These are phyloP conservation scores for Lagenorhynchus albirostris DNA, from an alignment of 2,113 vertebrate species.

Conservation along the genomic window DNA sequence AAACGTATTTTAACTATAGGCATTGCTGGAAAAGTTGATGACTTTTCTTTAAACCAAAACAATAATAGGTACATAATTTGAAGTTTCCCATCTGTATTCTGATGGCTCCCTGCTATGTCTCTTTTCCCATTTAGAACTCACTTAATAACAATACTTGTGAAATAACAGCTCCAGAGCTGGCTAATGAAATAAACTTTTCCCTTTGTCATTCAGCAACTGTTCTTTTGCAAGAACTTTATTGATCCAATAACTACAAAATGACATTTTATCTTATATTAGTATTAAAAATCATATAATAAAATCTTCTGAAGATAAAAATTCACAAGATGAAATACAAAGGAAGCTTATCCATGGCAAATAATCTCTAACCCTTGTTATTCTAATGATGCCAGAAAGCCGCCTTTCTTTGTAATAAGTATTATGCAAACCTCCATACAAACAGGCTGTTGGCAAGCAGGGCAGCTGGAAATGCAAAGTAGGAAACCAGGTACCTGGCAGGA, in stretches of 20 bases:
- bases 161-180: not conserved
- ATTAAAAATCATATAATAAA: not conserved
- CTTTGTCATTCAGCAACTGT: conserved; percentile 40
- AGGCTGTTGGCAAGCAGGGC: not conserved
- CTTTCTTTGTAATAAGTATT: not conserved
- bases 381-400: not conserved
- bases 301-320: conserved; percentile 15
- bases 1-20: conserved; percentile 23
- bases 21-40: not conserved
- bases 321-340: not conserved
- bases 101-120: not conserved
- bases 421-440: not conserved
- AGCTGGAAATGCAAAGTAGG: not conserved
- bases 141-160: conserved; percentile 28
- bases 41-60: conserved; percentile 9
- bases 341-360: not conserved
- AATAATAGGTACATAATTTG: not conserved
- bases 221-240: conserved; percentile 11
- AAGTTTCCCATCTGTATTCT: not conserved
- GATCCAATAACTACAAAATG: conserved; percentile 33
- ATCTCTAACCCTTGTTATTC: not conserved
- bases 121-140: not conserved
- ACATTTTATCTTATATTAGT: not conserved
- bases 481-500: not conserved
- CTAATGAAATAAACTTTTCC: conserved; percentile 22